Percentiles rank a stretch among this genome's conserved stretches.
phyloP scores from a whole-genome alignment of 2,797 vertebrate genomes.

The Eremophila alpestris region DNA sequence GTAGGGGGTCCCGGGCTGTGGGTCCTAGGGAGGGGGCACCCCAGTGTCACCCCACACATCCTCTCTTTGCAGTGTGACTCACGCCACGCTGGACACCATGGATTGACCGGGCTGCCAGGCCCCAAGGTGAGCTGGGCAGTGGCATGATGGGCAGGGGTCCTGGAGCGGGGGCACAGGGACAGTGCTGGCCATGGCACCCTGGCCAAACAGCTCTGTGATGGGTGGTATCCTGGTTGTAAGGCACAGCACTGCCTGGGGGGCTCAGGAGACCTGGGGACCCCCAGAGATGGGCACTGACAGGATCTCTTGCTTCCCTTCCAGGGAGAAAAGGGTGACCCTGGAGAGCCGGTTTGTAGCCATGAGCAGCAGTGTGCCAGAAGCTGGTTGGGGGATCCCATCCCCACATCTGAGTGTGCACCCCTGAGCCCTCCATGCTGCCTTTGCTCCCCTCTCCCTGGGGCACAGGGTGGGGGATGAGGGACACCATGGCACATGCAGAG shows the following conservation, averaged over 20 bases:
- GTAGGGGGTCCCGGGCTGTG: accelerated
- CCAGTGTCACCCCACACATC: not conserved
- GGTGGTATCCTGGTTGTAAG: not conserved
- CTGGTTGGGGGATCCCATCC: not conserved
- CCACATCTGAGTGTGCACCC: not conserved
- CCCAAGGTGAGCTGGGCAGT: constrained; percentile 14
- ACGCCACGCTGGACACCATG: not conserved
- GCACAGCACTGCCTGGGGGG: not conserved
- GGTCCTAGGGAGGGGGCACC: not conserved
- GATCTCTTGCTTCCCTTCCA: constrained; percentile 34
- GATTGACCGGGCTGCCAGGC: not conserved
- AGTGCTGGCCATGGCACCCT: accelerated
- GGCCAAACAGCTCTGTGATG: accelerated
- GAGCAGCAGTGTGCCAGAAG: accelerated
- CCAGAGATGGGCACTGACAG: accelerated
- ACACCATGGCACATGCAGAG: accelerated
- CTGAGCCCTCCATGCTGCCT: not conserved
- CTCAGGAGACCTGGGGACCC: accelerated
- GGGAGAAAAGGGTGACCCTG: constrained; percentile 74
- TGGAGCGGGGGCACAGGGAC: accelerated
- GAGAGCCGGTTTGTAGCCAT: constrained; percentile 52
- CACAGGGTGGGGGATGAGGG: accelerated
- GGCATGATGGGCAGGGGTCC: accelerated
- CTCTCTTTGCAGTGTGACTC: constrained; percentile 29
- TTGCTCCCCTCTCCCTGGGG: accelerated